Evolutionary conservation across 1,140 invertebrate genomes (phyloP).

Genomic region (Stegodyphus mimosarum): DNA sequence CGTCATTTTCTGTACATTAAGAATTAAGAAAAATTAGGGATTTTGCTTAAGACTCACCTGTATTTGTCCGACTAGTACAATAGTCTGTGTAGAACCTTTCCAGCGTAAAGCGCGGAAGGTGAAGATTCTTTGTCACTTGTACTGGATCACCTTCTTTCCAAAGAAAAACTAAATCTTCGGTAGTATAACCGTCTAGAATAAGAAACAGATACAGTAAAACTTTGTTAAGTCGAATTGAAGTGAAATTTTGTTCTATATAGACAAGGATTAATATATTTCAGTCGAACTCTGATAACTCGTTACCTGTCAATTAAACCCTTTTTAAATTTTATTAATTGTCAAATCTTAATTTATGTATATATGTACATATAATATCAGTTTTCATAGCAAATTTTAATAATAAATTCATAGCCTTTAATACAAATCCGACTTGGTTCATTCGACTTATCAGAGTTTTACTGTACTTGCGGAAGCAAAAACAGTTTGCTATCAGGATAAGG

Average conservation of each 20-base stretch:
- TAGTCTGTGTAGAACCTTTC: slow-evolving; percentile 67
- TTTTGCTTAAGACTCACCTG: slow-evolving; percentile 67
- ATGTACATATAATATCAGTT: no score
- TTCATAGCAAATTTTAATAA: no score
- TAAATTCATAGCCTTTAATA: no score
- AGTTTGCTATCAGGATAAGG: background rate
- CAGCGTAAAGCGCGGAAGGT: slow-evolving; percentile 69
- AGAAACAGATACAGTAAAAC: slow-evolving; percentile 59
- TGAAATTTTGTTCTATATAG: no score
- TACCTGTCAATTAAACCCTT: background rate
- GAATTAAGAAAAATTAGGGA: background rate
- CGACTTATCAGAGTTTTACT: slow-evolving; percentile 62
- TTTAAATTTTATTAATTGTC: background rate
- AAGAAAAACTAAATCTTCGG: slow-evolving; percentile 90
- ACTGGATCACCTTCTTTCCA: slow-evolving; percentile 96
- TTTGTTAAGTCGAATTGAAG: slow-evolving; percentile 51
- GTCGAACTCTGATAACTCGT: slow-evolving; percentile 61
- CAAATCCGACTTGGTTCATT: background rate
- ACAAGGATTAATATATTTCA: slow-evolving; percentile 15
- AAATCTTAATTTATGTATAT: no score
- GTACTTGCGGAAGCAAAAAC: slow-evolving; percentile 6
- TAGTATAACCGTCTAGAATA: slow-evolving; percentile 87
- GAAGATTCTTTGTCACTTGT: slow-evolving; percentile 79
- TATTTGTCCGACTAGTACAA: slow-evolving; percentile 70
- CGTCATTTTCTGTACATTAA: background rate